Evolutionary conservation across 2,797 vertebrate species (phyloP), one percentile per base, ranked within the genome.

Genomic region (Danio kyathit): DNA sequence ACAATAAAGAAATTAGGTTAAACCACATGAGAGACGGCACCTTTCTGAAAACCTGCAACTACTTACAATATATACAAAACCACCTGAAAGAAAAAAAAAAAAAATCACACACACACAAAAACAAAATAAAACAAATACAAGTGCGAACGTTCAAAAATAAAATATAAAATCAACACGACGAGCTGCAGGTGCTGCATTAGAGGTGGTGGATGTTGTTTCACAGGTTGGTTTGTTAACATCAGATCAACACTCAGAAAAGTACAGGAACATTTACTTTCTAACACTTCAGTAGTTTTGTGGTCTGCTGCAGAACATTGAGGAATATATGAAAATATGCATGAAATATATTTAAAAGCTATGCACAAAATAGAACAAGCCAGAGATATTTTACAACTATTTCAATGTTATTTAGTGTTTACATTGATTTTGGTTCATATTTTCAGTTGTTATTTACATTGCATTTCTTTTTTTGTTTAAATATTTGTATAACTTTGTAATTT

Each of bases 41-140:
- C 16, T 19, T 10, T 44, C 43, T 43, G 21, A 43, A 57, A 46
- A 77, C 63, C 86, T 85, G 74, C 44, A 71, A 78, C 67, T 89
- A 94, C 94, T 89, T 94, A 94, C 93, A 95, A 85, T 94, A 94
- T 95, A 86, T 95, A 95, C 94, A 95, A 85, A 89, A 88, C 88
- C 89, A 91, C 86, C 88, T 89, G 85, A 90, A 92, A 92, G n/a
- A n/a, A n/a, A n/a, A n/a, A n/a, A 90, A 92, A 92, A n/a, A n/a
- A n/a, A n/a, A n/a, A n/a, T n/a, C 29, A 29, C 29, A 29, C 29
- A 29, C 29, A 29, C 29, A 29, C n/a, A n/a, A 29, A 29, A 29
- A 29, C 29, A 29, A 29, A 29, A n/a, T n/a, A n/a, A n/a, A n/a
- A n/a, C n/a, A n/a, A 29, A 29, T 29, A 29, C 29, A 29, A 29